phyloP scores from a whole-genome alignment of 2,888 invertebrate species.

The Mactromeris polynyma region DNA sequence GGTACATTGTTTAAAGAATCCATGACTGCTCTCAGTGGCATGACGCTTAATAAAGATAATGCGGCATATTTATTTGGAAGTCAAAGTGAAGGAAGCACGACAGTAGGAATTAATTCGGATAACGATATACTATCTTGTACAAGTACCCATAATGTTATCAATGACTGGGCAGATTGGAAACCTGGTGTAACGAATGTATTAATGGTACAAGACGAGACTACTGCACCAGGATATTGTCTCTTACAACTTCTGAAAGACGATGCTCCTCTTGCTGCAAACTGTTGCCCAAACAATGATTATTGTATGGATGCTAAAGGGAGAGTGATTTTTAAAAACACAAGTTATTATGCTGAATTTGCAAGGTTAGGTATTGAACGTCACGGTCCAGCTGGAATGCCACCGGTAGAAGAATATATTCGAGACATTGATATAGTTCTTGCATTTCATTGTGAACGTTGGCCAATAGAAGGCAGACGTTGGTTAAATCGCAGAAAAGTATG shows the following conservation, averaged over 20 bases:
- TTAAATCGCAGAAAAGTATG: background rate
- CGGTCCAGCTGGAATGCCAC: background rate
- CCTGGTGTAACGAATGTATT: background rate
- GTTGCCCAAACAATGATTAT: background rate
- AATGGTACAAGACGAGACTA: conserved; percentile 17
- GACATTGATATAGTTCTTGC: background rate
- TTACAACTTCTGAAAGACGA: conserved; percentile 9
- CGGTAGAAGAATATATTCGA: background rate
- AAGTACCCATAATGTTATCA: background rate
- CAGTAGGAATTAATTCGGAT: conserved; percentile 1
- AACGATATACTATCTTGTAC: background rate
- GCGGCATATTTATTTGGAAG: conserved; percentile 27
- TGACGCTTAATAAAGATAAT: background rate
- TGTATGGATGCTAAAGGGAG: background rate
- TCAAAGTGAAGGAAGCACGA: conserved; percentile 33
- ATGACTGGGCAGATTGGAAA: too few species aligned
- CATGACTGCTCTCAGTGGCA: background rate
- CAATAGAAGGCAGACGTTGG: background rate
- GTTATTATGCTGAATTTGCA: background rate
- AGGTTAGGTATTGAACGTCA: background rate
- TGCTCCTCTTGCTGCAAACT: background rate
- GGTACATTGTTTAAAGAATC: background rate
- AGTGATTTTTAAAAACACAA: background rate
- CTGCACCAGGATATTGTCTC: background rate
- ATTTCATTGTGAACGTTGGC: conserved; percentile 1